Base-by-base conservation (phyloP, 2,113 vertebrate species). In the Sinocyclocheilus grahami region DNA sequence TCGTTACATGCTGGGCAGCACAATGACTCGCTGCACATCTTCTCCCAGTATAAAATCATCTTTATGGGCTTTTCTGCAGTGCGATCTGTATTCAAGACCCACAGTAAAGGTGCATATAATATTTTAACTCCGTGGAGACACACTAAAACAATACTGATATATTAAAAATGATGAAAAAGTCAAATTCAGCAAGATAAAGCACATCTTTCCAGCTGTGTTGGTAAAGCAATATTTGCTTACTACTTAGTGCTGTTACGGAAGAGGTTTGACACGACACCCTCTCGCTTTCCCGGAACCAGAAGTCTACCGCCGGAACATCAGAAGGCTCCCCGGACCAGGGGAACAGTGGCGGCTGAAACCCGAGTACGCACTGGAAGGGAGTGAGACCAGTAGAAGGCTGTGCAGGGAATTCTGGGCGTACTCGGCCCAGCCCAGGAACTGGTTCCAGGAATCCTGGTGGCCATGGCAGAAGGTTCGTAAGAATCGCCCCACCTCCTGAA, bases 1-100 rank as follows among this genome's bases (percentile, higher is more conserved):
- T 89, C 81, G 78, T 87, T 82, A 89, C 84, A 84, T 46, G 77
- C 80, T 75, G 78, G 58, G 82, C 58, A 83, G 85, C 27, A 72
- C 58, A 87, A 86, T 78, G 62, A 84, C 30, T 63, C 75, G 4
- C 24, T 27, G 46, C 37, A 63, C 48, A 60, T 84, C 24, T 55
- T 69, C 27, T 72, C 39, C 79, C 27, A 22, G 69, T 14, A 78
- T 53, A 69, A 79, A 39, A 63, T 37, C n/a, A 27, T 39, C 7
- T 72, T 67, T 72, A 79, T 60, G 74, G 55, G 48, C 53, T 2
- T 24, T 71, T 63, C 65, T 58, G 53, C 37, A 46, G 67, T 42
- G 85, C 39, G 53, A 60, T 78, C 78, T n/a, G 27, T 72, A 81
- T 86, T 86, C 75, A 27, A 22, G 22, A 20, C 53, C 39, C 10